A percentile compares a stretch with the other conserved stretches of the same genome.
Evolutionary conservation across 2,888 invertebrate genomes (phyloP).

Genomic region (Hydriomena furcata): DNA sequence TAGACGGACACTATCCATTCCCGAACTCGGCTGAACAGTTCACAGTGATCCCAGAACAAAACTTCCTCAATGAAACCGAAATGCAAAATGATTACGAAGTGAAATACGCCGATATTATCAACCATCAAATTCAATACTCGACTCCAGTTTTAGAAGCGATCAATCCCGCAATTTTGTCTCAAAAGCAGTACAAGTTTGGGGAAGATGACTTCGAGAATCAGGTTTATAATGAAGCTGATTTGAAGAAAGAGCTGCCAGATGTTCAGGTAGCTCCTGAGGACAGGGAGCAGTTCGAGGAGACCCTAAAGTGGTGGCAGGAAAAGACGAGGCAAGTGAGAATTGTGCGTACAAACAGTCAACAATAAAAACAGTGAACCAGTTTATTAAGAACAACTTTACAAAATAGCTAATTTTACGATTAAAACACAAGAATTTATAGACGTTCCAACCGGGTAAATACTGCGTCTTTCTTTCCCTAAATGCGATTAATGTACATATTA

Average conservation of each 20-base stretch:
- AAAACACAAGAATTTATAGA: too few relatives aligned
- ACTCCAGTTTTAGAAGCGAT: slow-evolving; percentile 57
- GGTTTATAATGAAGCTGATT: slow-evolving; percentile 73
- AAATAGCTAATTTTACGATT: too few relatives aligned
- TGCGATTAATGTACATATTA: too few relatives aligned
- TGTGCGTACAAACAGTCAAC: slow-evolving; percentile 29
- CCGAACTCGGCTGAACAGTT: slow-evolving; percentile 78
- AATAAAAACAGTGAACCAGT: too few relatives aligned
- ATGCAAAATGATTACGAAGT: slow-evolving; percentile 69
- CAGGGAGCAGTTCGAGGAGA: slow-evolving; percentile 77
- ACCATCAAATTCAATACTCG: slow-evolving; percentile 60
- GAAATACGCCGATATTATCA: slow-evolving; percentile 74
- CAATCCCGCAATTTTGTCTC: slow-evolving; percentile 59
- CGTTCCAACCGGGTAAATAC: too few relatives aligned
- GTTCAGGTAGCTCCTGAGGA: slow-evolving; percentile 78
- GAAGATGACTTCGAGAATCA: slow-evolving; percentile 70
- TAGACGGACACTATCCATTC: slow-evolving; percentile 79
- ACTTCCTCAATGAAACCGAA: slow-evolving; percentile 70
- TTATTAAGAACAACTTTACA: too few relatives aligned
- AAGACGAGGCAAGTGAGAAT: slow-evolving; percentile 66
- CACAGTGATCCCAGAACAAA: slow-evolving; percentile 77
- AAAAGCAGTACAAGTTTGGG: slow-evolving; percentile 64
- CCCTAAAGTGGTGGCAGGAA: slow-evolving; percentile 80
- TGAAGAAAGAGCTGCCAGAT: slow-evolving; percentile 76
- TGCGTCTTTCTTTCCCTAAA: too few relatives aligned